Conservation (phyloP, 2,888 invertebrate genomes). For the Drosophila anomalata region DNA sequence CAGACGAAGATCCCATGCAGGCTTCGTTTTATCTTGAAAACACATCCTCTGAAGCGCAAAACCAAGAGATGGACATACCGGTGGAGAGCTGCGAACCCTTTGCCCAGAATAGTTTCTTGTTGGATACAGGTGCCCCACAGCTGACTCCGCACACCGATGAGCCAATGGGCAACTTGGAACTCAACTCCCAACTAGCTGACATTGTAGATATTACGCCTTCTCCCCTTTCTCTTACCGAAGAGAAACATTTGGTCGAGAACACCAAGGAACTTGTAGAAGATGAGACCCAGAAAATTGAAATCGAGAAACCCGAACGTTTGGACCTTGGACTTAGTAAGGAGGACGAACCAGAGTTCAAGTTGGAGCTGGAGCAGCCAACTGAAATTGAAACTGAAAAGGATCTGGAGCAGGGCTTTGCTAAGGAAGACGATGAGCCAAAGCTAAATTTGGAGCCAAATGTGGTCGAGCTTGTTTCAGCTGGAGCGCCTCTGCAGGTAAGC, state of each 20-base stretch:
- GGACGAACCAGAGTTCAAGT: slow-evolving; percentile 23
- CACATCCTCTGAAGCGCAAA: slow-evolving; percentile 55
- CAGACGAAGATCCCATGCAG: slow-evolving; percentile 68
- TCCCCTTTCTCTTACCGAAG: slow-evolving; percentile 70
- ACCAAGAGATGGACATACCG: slow-evolving; percentile 7
- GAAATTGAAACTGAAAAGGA: neutral
- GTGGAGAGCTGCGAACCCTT: slow-evolving; percentile 15
- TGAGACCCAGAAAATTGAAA: neutral
- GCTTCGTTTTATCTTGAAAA: slow-evolving; percentile 77
- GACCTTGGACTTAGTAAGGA: slow-evolving; percentile 12
- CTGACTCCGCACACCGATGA: slow-evolving; percentile 23
- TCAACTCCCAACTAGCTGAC: slow-evolving; percentile 58
- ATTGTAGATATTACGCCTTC: slow-evolving; percentile 65
- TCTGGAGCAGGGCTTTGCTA: neutral
- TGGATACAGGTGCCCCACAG: slow-evolving; percentile 60
- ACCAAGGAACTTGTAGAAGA: slow-evolving; percentile 65
- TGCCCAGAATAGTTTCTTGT: slow-evolving; percentile 53
- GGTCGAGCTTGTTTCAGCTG: slow-evolving; percentile 57
- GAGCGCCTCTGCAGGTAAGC: slow-evolving; percentile 66
- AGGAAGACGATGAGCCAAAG: neutral
- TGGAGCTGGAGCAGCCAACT: slow-evolving; percentile 24
- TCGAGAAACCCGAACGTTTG: neutral
- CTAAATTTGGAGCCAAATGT: slow-evolving; percentile 34
- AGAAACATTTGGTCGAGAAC: slow-evolving; percentile 78
- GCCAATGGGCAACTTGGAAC: slow-evolving; percentile 35